Base-by-base conservation (phyloP, 2,888 invertebrate species). In the Zaprionus lineosus region DNA sequence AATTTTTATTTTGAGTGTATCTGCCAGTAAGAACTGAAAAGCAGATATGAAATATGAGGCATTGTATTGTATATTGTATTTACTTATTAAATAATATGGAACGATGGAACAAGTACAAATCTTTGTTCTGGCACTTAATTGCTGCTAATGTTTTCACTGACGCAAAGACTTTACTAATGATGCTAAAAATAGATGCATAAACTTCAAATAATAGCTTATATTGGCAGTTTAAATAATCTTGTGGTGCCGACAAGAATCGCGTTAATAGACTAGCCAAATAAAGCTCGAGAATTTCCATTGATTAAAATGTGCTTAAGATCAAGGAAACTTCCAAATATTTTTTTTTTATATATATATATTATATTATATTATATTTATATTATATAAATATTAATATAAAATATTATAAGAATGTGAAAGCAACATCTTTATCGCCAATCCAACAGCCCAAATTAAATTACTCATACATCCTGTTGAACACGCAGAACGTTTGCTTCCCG, bases 381-480 rank as follows among this genome's bases (percentile, higher is more conserved):
- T n/a, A n/a, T n/a, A n/a, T n/a, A n/a, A n/a, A n/a, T n/a, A n/a
- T n/a, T n/a, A n/a, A n/a, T n/a, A n/a, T n/a, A n/a, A n/a, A n/a
- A n/a, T n/a, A n/a, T n/a, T n/a, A n/a, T n/a, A n/a, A n/a, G n/a
- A n/a, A n/a, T n/a, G n/a, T n/a, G n/a, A n/a, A n/a, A n/a, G n/a
- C n/a, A n/a, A n/a, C n/a, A n/a, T n/a, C n/a, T n/a, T n/a, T n/a
- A n/a, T n/a, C n/a, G n/a, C n/a, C n/a, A n/a, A n/a, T n/a, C n/a
- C n/a, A n/a, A n/a, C n/a, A n/a, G n/a, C n/a, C n/a, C n/a, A n/a
- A n/a, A n/a, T n/a, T n/a, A n/a, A n/a, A n/a, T 59, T 61, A 64
- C 31, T 72, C 76, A 58, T 44, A 40, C 50, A 59, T 60, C 55
- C 64, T 62, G 62, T 76, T 75, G 37, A 48, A 9, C 28, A 9